Base-by-base conservation (phyloP, 2,797 vertebrate species). In the Anguilla obscura region DNA sequence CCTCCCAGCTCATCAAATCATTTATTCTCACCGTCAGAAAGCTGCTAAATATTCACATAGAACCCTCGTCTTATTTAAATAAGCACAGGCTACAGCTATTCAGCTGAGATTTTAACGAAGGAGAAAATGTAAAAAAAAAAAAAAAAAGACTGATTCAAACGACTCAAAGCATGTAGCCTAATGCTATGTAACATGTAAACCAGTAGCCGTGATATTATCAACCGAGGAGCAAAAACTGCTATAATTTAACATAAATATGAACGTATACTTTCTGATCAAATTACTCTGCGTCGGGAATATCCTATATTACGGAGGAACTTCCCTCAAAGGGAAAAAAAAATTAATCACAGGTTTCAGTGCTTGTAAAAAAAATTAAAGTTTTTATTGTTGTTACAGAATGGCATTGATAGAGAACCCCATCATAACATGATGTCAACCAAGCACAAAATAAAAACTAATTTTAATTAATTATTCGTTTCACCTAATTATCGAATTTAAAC, bases 401-500 rank as follows among this genome's bases (percentile, higher is more conserved):
- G 86, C 56, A 87, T 84, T 83, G 74, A 36, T 83, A 66, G 83
- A 88, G 48, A 54, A 52, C 40, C 87, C 63, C 33, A 56, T 58
- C 82, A 84, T 86, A 69, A 80, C 48, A 88, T 86, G 71, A 74
- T 86, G 33, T 86, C 60, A 89, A 86, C 30, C 48, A 71, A 84
- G 66, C 80, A 84, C 85, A 95, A 45, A 95, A 95, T n/a, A 91
- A 87, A 93, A 93, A 82, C 79, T 95, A 92, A 95, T 93, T 93
- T 92, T 93, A 74, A 21, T 36, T 27, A 63, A 10, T 58, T 24
- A 40, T 85, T 60, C 93, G 79, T 85, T 86, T 58, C 83, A 76
- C 52, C 93, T 92, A 94, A 96, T 96, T 96, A 95, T 96, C 96
- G 92, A 94, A 93, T 95, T 92, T 87, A 96, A 96, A 95, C 94